phyloP scores from a whole-genome alignment of 2,113 vertebrate genomes.

The Aegotheles bennettii region DNA sequence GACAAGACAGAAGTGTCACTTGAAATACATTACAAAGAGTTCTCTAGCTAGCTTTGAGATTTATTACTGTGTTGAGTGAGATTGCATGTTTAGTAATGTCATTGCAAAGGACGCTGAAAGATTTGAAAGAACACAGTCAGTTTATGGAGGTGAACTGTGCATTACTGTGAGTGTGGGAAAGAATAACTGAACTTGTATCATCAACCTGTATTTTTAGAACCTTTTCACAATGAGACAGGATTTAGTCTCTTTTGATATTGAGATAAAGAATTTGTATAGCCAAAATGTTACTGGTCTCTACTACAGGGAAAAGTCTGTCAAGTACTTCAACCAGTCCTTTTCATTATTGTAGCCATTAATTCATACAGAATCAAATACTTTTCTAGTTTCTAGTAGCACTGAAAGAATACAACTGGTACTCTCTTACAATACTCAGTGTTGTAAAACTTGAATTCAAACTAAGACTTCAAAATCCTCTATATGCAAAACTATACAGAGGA shows the following conservation, averaged over 20 bases:
- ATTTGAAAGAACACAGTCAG: background rate
- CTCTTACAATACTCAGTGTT: background rate
- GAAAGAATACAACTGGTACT: background rate
- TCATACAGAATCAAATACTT: background rate
- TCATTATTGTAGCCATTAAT: background rate
- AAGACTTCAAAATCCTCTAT: background rate
- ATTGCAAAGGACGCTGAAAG: background rate
- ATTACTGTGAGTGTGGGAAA: background rate
- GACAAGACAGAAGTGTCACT: conserved; percentile 14
- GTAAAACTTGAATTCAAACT: background rate
- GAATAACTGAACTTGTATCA: background rate
- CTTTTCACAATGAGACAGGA: background rate
- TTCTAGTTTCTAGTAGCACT: background rate
- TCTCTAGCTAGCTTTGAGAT: conserved; percentile 17
- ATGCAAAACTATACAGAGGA: background rate
- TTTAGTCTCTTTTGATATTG: background rate
- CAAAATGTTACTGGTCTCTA: background rate
- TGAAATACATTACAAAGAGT: conserved; percentile 40
- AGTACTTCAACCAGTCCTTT: background rate
- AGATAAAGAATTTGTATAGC: background rate
- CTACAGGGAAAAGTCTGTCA: background rate
- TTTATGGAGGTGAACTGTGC: background rate
- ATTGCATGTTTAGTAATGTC: conserved; percentile 29
- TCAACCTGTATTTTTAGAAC: background rate
- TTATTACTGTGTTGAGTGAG: conserved; percentile 29